Evolutionary conservation across 2,113 vertebrate genomes (phyloP).

Genomic region (Neodontobutis hainanensis): DNA sequence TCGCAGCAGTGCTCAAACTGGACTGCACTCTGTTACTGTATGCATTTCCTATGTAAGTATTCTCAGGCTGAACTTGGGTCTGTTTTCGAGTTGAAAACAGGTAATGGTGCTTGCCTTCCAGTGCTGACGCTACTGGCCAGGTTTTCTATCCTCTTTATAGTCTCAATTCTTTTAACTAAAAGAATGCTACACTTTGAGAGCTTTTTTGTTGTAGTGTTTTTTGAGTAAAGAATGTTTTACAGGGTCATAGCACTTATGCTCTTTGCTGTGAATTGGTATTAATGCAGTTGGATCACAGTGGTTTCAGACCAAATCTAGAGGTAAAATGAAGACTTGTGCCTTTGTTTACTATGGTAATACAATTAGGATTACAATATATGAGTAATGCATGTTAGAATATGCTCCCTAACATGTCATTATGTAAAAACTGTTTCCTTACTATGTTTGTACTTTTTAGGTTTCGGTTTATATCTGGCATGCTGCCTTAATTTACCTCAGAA

Average conservation of each 20-base stretch:
- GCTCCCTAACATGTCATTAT: conserved; percentile 17
- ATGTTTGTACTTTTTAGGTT: conserved; percentile 1
- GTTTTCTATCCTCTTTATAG: conserved; percentile 41
- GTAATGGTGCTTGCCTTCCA: conserved; percentile 59
- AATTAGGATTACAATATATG: conserved; percentile 23
- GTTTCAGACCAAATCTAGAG: conserved; percentile 47
- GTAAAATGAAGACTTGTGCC: conserved; percentile 58
- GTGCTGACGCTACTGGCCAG: conserved; percentile 48
- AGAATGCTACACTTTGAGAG: neutral
- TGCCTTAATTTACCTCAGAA: conserved; percentile 56
- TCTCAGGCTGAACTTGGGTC: conserved; percentile 31
- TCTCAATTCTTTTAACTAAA: conserved; percentile 5
- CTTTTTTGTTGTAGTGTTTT: conserved; percentile 7
- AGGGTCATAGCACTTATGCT: conserved; percentile 45
- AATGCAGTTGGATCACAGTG: conserved; percentile 17
- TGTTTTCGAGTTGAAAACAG: conserved; percentile 12
- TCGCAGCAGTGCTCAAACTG: conserved; percentile 11
- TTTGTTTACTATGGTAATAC: conserved; percentile 52
- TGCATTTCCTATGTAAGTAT: conserved; percentile 2
- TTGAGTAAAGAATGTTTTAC: conserved; percentile 27
- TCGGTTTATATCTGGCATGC: conserved; percentile 48
- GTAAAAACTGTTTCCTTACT: neutral
- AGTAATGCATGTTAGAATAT: conserved; percentile 36
- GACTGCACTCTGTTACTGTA: conserved; percentile 9
- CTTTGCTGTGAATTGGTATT: conserved; percentile 5